Conservation (phyloP, 2,888 invertebrate species). For the Mesoligia furuncula region DNA sequence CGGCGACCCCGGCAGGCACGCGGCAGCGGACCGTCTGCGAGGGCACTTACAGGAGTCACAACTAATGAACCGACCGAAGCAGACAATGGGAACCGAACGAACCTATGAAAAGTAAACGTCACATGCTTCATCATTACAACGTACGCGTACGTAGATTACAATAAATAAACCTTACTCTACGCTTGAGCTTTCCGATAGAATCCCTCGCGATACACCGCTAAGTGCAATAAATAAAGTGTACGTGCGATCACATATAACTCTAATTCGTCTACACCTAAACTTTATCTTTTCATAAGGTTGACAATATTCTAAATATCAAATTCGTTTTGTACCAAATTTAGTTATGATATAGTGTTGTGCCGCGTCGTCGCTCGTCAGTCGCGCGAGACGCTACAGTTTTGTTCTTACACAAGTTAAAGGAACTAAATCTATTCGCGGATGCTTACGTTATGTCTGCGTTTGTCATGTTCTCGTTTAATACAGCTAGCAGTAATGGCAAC, state of each 20-base stretch:
- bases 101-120: constrained; percentile 56
- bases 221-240: constrained; percentile 81
- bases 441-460: constrained; percentile 70
- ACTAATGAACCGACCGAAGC: constrained; percentile 69
- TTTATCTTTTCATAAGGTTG: constrained; percentile 75
- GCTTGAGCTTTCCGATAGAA: constrained; percentile 73
- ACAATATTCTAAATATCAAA: constrained; percentile 79
- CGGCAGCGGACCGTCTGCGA: constrained; percentile 39
- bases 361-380: constrained; percentile 46
- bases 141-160: constrained; percentile 59
- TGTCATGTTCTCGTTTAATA: constrained; percentile 76
- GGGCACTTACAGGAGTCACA: constrained; percentile 62
- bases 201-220: constrained; percentile 69
- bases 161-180: constrained; percentile 73
- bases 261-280: constrained; percentile 78
- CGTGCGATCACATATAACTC: constrained; percentile 83
- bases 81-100: constrained; percentile 63
- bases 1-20: constrained; percentile 1
- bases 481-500: constrained; percentile 86
- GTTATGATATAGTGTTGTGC: constrained; percentile 65
- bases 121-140: constrained; percentile 29
- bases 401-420: constrained; percentile 70
- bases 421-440: constrained; percentile 73
- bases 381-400: constrained; percentile 58
- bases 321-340: constrained; percentile 87